Evolutionary conservation across 37 sponge, comb jelly and placozoan species (phyloP), one percentile per base, ranked within the genome.

Genomic region (Lycopodina hypogea): DNA sequence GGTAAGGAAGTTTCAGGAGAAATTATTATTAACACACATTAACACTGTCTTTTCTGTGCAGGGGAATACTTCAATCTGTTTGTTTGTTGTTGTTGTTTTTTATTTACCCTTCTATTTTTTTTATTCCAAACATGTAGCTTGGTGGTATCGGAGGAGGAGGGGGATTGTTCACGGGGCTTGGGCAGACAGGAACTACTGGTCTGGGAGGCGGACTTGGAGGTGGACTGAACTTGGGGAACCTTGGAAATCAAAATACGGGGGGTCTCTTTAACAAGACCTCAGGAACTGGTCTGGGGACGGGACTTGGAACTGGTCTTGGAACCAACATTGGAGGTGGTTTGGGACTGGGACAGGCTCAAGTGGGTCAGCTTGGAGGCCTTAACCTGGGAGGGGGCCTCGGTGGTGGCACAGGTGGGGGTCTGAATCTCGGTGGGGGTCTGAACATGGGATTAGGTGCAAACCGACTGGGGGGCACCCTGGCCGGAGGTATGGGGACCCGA

Each of bases 371-470:
- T 30, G 75, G 76, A 2, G 87, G 84, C 26, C 58, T 78, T 57
- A 73, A 72, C 28, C 55, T 53, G 9, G 79, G 84, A 59, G 83
- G 74, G 22, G 88, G 88, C 30, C 78, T 81, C 30, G 83, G 87
- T 78, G 79, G 66, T 24, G 50, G 66, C 60, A 75, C 26, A 33
- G 41, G 24, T 22, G 22, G 39, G 45, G 45, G 22, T 42, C 22
- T 38, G 62, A 55, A 17, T 53, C 28, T 59, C 32, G 63, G 63
- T 29, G 78, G 78, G 34, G 74, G 82, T 45, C 67, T 75, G 24
- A 75, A 75, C 9, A 67, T 48, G 39, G 61, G 72, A 23, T 62
- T 70, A 29, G 61, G 56, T 50, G 61, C 42, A 32, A 42, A 77
- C 28, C 34, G 59, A 17, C 48, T 61, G 36, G 81, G 50, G 42